Conservation (phyloP, 2,113 vertebrate species). For the Atractosteus spatula region DNA sequence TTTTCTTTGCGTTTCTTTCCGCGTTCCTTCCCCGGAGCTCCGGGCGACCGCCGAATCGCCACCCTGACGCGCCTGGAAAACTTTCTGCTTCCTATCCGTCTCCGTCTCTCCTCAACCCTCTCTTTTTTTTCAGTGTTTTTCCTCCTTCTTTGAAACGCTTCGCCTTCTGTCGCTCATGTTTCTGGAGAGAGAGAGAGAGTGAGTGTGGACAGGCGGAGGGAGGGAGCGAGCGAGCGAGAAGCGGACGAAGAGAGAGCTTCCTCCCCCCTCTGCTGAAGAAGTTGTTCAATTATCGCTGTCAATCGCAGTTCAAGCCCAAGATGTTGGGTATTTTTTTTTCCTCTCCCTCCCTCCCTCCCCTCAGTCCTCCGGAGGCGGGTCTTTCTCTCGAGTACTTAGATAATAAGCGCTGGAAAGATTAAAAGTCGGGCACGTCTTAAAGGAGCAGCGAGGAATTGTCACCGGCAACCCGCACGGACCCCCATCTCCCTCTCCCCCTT, state of each 20-base stretch:
- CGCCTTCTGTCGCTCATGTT: background rate
- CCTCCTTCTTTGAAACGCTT: conserved; percentile 3
- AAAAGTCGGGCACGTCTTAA: too few relatives aligned
- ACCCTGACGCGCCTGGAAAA: background rate
- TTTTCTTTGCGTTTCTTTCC: conserved; percentile 10
- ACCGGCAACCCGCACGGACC: too few relatives aligned
- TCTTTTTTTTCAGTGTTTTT: conserved; percentile 13
- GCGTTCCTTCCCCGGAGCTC: too few relatives aligned
- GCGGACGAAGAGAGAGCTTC: background rate
- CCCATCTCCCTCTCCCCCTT: too few relatives aligned
- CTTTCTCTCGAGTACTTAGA: too few relatives aligned
- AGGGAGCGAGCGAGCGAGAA: too few relatives aligned
- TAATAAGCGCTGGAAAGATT: too few relatives aligned
- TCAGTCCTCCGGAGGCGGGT: too few relatives aligned
- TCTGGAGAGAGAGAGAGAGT: background rate
- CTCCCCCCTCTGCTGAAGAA: background rate
- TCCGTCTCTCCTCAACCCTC: conserved; percentile 41
- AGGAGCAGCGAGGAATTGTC: too few relatives aligned
- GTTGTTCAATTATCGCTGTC: conserved; percentile 29
- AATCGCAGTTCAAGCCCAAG: conserved; percentile 13
- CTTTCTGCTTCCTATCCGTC: background rate
- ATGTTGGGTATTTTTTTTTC: background rate
- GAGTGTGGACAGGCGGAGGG: conserved; percentile 15
- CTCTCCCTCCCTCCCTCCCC: conserved; percentile 20
- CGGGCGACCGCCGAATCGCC: too few relatives aligned